These are phyloP conservation scores for Anaspis maculata DNA, from an alignment of 2,888 invertebrate species.

Conservation along the genomic window DNA sequence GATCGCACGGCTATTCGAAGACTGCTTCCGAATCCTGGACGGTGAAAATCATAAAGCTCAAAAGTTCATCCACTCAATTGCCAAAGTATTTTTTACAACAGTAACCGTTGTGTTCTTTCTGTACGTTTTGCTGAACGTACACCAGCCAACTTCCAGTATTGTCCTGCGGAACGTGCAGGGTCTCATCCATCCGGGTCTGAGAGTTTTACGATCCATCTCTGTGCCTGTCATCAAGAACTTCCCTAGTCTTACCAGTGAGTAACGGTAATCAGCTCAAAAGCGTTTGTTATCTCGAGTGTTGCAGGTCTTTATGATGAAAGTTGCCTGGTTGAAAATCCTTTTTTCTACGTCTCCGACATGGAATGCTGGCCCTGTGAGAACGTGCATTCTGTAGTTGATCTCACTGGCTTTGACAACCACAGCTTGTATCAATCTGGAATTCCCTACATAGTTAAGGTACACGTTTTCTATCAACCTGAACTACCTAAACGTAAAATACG, in stretches of 20 bases:
- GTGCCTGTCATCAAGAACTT: slow-evolving; percentile 69
- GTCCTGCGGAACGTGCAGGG: slow-evolving; percentile 67
- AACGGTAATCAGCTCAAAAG: not conserved
- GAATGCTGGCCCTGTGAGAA: slow-evolving; percentile 78
- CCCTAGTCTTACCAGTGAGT: slow-evolving; percentile 62
- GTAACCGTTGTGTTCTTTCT: slow-evolving; percentile 27
- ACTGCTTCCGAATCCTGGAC: slow-evolving; percentile 46
- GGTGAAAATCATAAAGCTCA: slow-evolving; percentile 25
- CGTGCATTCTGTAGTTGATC: slow-evolving; percentile 58
- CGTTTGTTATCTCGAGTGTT: slow-evolving; percentile 12
- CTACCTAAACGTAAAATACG: slow-evolving; percentile 1
- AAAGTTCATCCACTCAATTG: slow-evolving; percentile 16
- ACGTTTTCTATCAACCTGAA: slow-evolving; percentile 1
- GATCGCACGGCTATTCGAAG: slow-evolving; percentile 52
- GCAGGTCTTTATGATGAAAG: slow-evolving; percentile 75
- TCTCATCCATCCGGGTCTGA: slow-evolving; percentile 73
- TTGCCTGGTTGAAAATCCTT: slow-evolving; percentile 76
- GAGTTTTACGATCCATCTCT: slow-evolving; percentile 60
- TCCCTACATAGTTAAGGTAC: slow-evolving; percentile 49
- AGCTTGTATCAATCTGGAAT: slow-evolving; percentile 47
- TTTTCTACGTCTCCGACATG: slow-evolving; percentile 71
- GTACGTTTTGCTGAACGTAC: slow-evolving; percentile 46
- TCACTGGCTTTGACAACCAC: slow-evolving; percentile 50
- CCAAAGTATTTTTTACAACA: slow-evolving; percentile 8
- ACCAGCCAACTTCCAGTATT: slow-evolving; percentile 56